Evolutionary conservation across 30 jellyfish, hydroid and myxozoan genomes (phyloP).

Genomic region (Hydractinia echinata): DNA sequence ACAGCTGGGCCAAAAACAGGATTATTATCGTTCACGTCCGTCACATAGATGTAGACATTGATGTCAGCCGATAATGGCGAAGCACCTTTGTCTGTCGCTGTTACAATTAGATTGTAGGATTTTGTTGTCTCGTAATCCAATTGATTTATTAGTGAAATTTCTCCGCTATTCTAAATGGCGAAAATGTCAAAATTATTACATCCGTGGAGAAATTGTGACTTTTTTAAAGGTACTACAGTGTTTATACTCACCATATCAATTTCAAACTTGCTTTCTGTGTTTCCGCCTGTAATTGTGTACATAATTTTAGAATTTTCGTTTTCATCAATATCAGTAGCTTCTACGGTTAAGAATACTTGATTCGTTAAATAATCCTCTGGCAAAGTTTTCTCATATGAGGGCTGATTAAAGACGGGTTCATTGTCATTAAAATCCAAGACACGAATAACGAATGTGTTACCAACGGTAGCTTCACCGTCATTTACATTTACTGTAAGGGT

Average conservation of each 20-base stretch:
- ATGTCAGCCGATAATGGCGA: slow-evolving; percentile 35
- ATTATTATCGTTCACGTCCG: slow-evolving; percentile 11
- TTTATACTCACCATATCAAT: slow-evolving; percentile 20
- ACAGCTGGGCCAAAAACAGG: slow-evolving; percentile 11
- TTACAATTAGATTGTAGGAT: slow-evolving; percentile 24
- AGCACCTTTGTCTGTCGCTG: slow-evolving; percentile 59
- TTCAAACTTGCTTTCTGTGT: slow-evolving; percentile 34
- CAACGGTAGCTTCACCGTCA: slow-evolving; percentile 9
- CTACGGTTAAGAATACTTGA: slow-evolving; percentile 23
- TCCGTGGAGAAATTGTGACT: no score
- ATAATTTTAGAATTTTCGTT: slow-evolving; percentile 51
- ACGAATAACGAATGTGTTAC: background rate
- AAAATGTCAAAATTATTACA: no score
- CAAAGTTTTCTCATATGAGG: background rate
- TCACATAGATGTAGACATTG: slow-evolving; percentile 22
- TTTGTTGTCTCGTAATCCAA: slow-evolving; percentile 5
- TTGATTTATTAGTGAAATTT: background rate
- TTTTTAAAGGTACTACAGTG: no score
- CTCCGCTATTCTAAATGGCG: background rate
- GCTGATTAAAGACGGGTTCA: background rate
- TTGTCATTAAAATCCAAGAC: background rate
- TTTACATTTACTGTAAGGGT: background rate
- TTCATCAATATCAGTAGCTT: slow-evolving; percentile 68
- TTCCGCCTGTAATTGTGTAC: slow-evolving; percentile 62
- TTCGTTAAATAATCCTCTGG: background rate